These are phyloP conservation scores for Folsomia manolachei DNA, from an alignment of 2,888 invertebrate species.

Conservation along the genomic window DNA sequence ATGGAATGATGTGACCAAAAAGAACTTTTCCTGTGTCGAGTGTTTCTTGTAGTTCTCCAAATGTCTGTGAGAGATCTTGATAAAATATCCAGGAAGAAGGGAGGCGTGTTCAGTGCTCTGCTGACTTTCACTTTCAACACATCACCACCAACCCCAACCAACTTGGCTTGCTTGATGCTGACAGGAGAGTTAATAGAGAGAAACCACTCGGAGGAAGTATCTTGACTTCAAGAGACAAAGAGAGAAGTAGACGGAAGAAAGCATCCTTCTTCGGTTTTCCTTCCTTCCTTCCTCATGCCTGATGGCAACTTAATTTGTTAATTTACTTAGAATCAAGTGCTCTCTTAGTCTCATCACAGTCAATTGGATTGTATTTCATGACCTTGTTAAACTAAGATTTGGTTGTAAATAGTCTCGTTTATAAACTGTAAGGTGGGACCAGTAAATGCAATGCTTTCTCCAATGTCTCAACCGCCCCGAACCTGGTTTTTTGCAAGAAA, in stretches of 20 bases:
- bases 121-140: slow-evolving; percentile 10
- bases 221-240: neutral
- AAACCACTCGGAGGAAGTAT: neutral
- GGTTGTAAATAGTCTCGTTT: too few species aligned
- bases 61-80: neutral
- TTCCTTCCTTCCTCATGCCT: neutral
- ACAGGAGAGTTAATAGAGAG: neutral
- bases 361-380: too few species aligned
- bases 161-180: neutral
- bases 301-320: neutral
- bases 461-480: too few species aligned
- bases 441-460: too few species aligned
- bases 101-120: neutral
- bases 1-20: too few species aligned
- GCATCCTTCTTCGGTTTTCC: neutral
- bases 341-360: neutral
- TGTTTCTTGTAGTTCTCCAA: too few species aligned
- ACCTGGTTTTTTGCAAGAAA: too few species aligned
- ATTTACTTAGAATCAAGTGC: neutral
- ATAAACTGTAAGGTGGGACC: too few species aligned
- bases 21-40: too few species aligned
- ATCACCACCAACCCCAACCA: neutral
- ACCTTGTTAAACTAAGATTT: too few species aligned
- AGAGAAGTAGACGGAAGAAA: neutral
- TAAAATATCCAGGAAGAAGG: neutral